Evolutionary conservation across 2,797 vertebrate genomes (phyloP), one percentile per base, ranked within the genome.

Genomic region (Loriculus beryllinus): DNA sequence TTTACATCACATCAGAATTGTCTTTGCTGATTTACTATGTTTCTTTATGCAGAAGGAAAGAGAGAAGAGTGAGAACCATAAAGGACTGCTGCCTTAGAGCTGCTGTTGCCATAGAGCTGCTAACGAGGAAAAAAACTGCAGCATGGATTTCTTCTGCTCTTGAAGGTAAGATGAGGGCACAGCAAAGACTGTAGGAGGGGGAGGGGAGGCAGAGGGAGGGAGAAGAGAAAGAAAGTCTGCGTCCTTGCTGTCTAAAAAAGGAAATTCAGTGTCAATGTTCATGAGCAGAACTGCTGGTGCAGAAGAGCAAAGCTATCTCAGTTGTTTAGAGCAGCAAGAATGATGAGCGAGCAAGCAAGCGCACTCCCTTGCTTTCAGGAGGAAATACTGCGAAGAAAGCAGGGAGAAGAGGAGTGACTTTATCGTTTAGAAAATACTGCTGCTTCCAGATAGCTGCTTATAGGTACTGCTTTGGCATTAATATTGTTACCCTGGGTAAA

Each of bases 101-200:
- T 91, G 72, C 92, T 93, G 96, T 97, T 97, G 91, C 96, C 91
- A 96, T 96, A 97, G 94, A 89, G 94, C 88, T 95, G 69, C 71
- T 75, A 88, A 76, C 14, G 25, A 96, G 78, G 71, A 47, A 90
- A 87, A 82, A 96, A 93, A 33, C 92, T 89, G 88, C 93, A 92
- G 93, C 89, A 93, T 74, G 92, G 90, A 92, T 96, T 96, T 94
- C 86, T 93, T 82, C 82, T 91, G 93, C 95, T 89, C 69, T 43
- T 83, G 84, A 82, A 95, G 96, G 95, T 95, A 96, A 96, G 88
- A 95, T 89, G 86, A 96, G 93, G 86, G 87, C 94, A 93, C 90
- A 75, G 90, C 62, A 63, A 63, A 85, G 91, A 80, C 75, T 86
- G 60, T 86, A 49, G 90, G 57, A 86, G 95, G 94, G 95, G 95